These are phyloP conservation scores for Apostichopus californicus DNA, from an alignment of 35 echinoderm and acorn worm species.

Conservation along the genomic window DNA sequence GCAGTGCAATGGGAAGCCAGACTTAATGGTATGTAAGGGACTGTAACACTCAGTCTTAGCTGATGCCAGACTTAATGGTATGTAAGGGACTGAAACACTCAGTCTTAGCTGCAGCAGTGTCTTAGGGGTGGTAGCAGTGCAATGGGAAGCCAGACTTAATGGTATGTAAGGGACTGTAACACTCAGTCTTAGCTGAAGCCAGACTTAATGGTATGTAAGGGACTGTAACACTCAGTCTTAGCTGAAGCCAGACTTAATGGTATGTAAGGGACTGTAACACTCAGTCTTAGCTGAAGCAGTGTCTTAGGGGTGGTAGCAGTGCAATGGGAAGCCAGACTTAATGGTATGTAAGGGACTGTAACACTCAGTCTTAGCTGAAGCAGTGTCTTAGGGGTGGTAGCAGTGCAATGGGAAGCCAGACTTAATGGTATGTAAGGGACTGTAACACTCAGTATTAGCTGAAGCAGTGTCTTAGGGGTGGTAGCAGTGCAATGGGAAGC, in stretches of 20 bases:
- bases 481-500: conserved; percentile 71
- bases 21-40: conserved; percentile 64
- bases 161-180: conserved; percentile 11
- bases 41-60: no score
- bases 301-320: conserved; percentile 88
- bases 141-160: conserved; percentile 91
- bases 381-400: not conserved
- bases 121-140: conserved; percentile 53
- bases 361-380: no score
- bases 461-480: no score
- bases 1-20: conserved; percentile 91
- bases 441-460: no score
- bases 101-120: no score
- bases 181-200: no score
- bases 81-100: no score
- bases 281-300: no score
- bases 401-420: conserved; percentile 89
- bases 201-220: conserved; percentile 69
- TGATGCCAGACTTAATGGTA: conserved; percentile 79
- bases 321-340: conserved; percentile 85
- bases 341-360: conserved; percentile 48
- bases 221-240: no score
- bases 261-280: not conserved
- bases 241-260: conserved; percentile 91
- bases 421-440: conserved; percentile 62